Conservation (phyloP, 2,113 vertebrate species). For the Datnioides undecimradiatus region DNA sequence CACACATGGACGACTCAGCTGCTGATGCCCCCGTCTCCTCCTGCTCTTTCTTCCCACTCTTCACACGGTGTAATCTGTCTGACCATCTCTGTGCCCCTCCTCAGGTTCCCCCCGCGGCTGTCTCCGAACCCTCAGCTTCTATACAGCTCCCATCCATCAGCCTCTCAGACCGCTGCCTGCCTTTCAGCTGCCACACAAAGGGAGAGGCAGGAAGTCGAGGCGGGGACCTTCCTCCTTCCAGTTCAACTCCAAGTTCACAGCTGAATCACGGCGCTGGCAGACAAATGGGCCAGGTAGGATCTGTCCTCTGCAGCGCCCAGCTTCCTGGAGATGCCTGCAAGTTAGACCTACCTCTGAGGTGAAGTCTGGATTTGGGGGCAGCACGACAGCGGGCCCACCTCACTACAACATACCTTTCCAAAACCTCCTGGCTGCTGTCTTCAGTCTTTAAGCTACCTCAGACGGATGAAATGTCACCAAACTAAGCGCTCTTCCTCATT, state of each 20-base stretch:
- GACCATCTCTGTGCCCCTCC: constrained; percentile 64
- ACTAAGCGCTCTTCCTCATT: too few species aligned
- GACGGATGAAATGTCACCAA: not conserved
- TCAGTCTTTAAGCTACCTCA: not conserved
- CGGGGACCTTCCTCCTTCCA: constrained; percentile 40
- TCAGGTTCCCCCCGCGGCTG: constrained; percentile 46
- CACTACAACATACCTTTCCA: not conserved
- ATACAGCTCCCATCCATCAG: constrained; percentile 72
- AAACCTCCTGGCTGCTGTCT: not conserved
- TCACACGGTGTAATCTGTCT: constrained; percentile 52
- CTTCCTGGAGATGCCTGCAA: constrained; percentile 5
- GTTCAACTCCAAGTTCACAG: constrained; percentile 78
- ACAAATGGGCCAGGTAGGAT: constrained; percentile 33
- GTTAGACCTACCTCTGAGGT: not conserved
- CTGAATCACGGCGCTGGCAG: constrained; percentile 6
- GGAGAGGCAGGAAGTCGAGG: constrained; percentile 46
- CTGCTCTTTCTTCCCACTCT: not conserved
- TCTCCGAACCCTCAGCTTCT: constrained; percentile 23
- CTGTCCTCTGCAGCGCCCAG: not conserved
- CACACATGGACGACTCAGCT: not conserved
- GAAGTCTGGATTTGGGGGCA: not conserved
- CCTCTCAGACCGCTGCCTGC: constrained; percentile 27
- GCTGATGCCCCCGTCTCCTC: not conserved
- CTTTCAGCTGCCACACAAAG: constrained; percentile 61
- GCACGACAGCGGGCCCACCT: not conserved